Evolutionary conservation across 2,113 vertebrate genomes (phyloP), one percentile per base, ranked within the genome.

Genomic region (Sorex araneus): DNA sequence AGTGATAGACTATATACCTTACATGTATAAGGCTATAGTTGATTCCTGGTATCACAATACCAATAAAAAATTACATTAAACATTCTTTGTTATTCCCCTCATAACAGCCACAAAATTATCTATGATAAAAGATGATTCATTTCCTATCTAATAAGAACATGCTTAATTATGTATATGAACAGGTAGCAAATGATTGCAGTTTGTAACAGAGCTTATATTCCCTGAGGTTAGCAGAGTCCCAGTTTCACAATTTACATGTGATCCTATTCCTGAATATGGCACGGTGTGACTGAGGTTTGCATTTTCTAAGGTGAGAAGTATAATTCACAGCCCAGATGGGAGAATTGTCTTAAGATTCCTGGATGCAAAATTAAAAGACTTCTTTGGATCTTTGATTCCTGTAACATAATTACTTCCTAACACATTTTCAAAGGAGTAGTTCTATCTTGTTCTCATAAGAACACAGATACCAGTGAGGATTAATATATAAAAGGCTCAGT

Each of bases 281-380:
- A 32, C 0, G 3, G 32, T 66, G 40, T 81, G 73, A 84, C 54
- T 79, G 32, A 89, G 36, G 80, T 76, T 36, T 40, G 50, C 75
- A 70, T 47, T 66, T 80, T 84, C n/a, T 34, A 11, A 89, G 69
- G 45, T 11, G 69, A 91, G 50, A 90, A 89, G 66, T 81, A 50
- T 71, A 64, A 88, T 90, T 92, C 90, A 82, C 84, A 90, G n/a
- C n/a, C 64, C 74, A 95, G 84, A 63, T 34, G 43, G 67, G 19
- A 92, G 67, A 77, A 27, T 1, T 70, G 8, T 84, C 43, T 66
- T 30, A 67, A 79, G 60, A 84, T 34, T 64, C 36, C 23, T 74
- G 34, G 19, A 57, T 54, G 64, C 85, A 43, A 60, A 74, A 87
- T 70, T 69, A 54, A 76, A 95, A 90, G 50, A 16, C 64, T 57